Conservation (phyloP, 1,140 invertebrate species). For the Myzus persicae region DNA sequence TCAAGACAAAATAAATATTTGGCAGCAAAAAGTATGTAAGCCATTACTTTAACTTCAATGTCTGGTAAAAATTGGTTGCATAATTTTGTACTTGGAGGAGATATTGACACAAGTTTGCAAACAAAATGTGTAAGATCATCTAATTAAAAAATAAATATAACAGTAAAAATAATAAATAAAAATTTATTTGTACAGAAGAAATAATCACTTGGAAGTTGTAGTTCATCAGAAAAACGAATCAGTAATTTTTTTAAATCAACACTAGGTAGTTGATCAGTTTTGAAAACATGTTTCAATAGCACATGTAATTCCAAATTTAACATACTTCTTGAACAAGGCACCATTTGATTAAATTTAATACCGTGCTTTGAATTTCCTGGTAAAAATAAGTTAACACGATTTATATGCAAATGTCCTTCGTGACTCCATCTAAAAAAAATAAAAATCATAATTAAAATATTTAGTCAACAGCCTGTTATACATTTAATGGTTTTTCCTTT, state of each 20-base stretch:
- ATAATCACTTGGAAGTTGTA: conserved; percentile 45
- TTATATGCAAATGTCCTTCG: conserved; percentile 54
- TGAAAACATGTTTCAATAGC: neutral
- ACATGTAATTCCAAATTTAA: conserved; percentile 2
- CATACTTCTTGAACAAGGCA: neutral
- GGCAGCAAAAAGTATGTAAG: conserved; percentile 54
- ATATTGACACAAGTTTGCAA: conserved; percentile 30
- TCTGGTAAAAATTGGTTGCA: conserved; percentile 12
- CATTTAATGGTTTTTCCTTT: neutral
- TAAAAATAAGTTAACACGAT: conserved; percentile 52
- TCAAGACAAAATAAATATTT: conserved; percentile 57
- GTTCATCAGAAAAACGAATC: conserved; percentile 36
- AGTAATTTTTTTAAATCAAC: conserved; percentile 36
- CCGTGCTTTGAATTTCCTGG: conserved; percentile 35
- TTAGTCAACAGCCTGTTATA: neutral
- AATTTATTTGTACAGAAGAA: neutral
- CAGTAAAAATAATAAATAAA: neutral
- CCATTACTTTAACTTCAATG: conserved; percentile 43
- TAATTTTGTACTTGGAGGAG: conserved; percentile 12
- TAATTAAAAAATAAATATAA: neutral
- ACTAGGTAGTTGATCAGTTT: neutral
- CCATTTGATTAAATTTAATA: neutral
- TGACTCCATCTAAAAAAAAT: conserved; percentile 32
- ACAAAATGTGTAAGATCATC: conserved; percentile 27
- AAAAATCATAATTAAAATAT: neutral